These are phyloP conservation scores for Leptatherina wallacei DNA, from an alignment of 2,797 vertebrate genomes.

Conservation along the genomic window DNA sequence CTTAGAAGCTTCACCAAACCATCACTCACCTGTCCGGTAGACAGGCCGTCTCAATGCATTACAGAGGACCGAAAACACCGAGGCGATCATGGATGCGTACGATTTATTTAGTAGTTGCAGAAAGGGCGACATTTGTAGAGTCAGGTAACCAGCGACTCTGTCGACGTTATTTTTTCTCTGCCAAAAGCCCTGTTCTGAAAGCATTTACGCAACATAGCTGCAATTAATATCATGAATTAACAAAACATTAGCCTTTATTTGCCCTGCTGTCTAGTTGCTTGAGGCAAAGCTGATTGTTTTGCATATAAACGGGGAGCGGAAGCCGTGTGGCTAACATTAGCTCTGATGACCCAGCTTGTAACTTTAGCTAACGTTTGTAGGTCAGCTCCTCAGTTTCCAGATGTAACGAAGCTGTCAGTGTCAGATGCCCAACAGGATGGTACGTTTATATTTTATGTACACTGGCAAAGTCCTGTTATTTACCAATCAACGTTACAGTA, in stretches of 20 bases:
- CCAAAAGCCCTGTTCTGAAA: neutral
- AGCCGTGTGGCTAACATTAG: slow-evolving; percentile 41
- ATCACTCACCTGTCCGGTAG: slow-evolving; percentile 66
- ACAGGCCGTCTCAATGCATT: slow-evolving; percentile 85
- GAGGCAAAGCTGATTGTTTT: neutral
- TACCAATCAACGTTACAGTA: neutral
- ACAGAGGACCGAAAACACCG: slow-evolving; percentile 76
- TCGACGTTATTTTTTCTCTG: neutral
- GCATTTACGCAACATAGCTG: neutral
- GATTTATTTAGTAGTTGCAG: slow-evolving; percentile 95
- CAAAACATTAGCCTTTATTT: neutral
- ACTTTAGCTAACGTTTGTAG: slow-evolving; percentile 22
- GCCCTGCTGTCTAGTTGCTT: neutral
- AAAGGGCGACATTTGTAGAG: slow-evolving; percentile 93
- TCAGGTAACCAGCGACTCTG: slow-evolving; percentile 84
- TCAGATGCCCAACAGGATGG: neutral
- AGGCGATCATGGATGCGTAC: slow-evolving; percentile 89
- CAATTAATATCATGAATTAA: no score
- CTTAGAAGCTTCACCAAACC: slow-evolving; percentile 2
- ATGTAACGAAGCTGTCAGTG: neutral
- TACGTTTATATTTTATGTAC: neutral
- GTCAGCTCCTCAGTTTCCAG: slow-evolving; percentile 22
- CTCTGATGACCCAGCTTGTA: slow-evolving; percentile 24
- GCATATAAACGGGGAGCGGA: neutral
- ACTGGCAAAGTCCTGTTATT: neutral